Percentiles rank a stretch among this genome's conserved stretches.
Conservation (phyloP, 2,888 invertebrate species). For the Eristalis pertinax region DNA sequence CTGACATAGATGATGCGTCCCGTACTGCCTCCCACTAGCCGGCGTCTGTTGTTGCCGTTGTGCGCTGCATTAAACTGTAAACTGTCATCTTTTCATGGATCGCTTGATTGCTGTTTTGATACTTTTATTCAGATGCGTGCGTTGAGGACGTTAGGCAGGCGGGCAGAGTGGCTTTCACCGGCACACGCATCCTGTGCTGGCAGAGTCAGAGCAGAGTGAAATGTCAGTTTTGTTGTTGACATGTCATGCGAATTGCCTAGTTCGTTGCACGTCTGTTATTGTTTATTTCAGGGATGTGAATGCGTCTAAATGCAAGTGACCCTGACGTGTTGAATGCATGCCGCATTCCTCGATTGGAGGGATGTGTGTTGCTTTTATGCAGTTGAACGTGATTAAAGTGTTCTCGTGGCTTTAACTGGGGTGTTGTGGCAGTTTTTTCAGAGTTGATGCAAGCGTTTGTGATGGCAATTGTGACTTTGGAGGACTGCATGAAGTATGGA, state of each 20-base stretch:
- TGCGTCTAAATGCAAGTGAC: conserved; percentile 53
- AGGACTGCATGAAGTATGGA: too few relatives aligned
- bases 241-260: conserved; percentile 68
- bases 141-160: conserved; percentile 30
- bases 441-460: neutral
- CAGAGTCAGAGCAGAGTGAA: conserved; percentile 49
- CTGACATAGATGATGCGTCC: conserved; percentile 11
- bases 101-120: conserved; percentile 51
- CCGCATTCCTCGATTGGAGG: neutral
- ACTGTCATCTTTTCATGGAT: conserved; percentile 59
- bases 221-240: conserved; percentile 65
- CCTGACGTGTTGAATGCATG: conserved; percentile 43
- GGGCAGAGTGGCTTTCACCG: neutral
- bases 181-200: neutral
- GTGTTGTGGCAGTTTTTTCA: neutral
- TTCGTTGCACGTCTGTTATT: conserved; percentile 53
- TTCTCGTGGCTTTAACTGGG: conserved; percentile 4
- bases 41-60: neutral
- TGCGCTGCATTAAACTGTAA: conserved; percentile 51
- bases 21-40: neutral
- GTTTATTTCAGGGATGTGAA: conserved; percentile 26
- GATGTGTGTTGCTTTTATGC: neutral
- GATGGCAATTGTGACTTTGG: too few relatives aligned
- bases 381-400: neutral
- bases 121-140: conserved; percentile 58